Conservation (phyloP, 2,113 vertebrate species). For the Balaeniceps rex region DNA sequence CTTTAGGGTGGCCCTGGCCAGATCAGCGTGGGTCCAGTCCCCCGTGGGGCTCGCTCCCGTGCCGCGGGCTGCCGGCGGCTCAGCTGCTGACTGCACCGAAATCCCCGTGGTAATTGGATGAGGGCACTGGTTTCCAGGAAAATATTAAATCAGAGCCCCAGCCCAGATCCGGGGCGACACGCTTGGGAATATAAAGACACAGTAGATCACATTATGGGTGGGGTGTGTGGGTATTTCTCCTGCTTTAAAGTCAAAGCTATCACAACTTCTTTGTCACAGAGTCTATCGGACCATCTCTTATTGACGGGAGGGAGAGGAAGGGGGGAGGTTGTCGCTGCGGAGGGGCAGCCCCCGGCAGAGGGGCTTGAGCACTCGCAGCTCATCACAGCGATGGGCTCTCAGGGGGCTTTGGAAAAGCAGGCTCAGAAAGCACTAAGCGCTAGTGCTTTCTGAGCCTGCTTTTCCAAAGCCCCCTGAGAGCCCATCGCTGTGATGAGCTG, state of each 20-base stretch:
- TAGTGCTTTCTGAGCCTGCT: not conserved
- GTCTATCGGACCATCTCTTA: not conserved
- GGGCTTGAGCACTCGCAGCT: not conserved
- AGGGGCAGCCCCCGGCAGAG: not conserved
- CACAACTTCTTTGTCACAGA: constrained; percentile 23
- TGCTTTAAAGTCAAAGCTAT: constrained; percentile 41
- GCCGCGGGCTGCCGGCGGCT: not conserved
- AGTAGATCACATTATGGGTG: constrained; percentile 12
- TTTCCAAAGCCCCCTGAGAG: not conserved
- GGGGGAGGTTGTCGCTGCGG: not conserved
- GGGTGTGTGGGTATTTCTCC: not conserved
- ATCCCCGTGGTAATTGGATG: constrained; percentile 77
- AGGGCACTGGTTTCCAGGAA: constrained; percentile 64
- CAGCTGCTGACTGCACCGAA: constrained; percentile 64
- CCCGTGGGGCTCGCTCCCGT: not conserved
- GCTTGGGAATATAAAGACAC: constrained; percentile 48
- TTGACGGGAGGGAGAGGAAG: not conserved
- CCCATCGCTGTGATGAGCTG: not conserved
- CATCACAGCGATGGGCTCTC: not conserved
- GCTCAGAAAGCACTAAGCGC: not conserved
- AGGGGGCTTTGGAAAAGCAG: not conserved
- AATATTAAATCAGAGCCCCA: constrained; percentile 68
- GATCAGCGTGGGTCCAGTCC: rapidly evolving
- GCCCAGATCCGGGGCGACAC: constrained; percentile 25
- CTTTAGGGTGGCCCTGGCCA: not conserved